Percentiles rank a stretch among this genome's conserved stretches.
Evolutionary conservation across 2,888 invertebrate species (phyloP).

Genomic region (Phytoseiulus persimilis): DNA sequence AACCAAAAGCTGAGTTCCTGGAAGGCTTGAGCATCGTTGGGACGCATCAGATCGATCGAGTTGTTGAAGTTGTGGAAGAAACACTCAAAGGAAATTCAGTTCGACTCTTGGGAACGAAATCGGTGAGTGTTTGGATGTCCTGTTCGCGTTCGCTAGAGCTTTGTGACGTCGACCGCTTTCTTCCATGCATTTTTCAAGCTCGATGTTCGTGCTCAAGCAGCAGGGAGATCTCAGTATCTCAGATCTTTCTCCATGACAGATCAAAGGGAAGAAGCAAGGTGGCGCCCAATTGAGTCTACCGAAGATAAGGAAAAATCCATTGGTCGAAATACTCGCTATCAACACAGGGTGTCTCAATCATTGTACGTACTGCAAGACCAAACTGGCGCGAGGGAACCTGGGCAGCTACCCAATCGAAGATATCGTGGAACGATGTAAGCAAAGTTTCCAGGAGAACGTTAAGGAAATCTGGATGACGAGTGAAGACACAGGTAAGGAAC

Average conservation of each 20-base stretch:
- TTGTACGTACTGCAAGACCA: conserved; percentile 97
- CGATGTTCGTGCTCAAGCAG: no score
- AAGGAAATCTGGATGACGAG: conserved; percentile 95
- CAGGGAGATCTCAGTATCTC: neutral
- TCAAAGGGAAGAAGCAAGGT: conserved; percentile 59
- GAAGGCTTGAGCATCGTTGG: conserved; percentile 86
- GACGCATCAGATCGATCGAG: conserved; percentile 93
- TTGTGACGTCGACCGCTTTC: no score
- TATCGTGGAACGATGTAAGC: conserved; percentile 73
- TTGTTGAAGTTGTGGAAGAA: conserved; percentile 95
- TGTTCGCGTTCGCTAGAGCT: no score
- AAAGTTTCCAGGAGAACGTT: conserved; percentile 78
- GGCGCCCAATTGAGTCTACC: conserved; percentile 80
- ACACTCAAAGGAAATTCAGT: conserved; percentile 68
- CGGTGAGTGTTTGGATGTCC: neutral
- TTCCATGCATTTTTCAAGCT: no score
- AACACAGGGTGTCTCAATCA: conserved; percentile 95
- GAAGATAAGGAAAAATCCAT: conserved; percentile 86
- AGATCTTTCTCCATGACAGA: neutral
- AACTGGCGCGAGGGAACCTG: conserved; percentile 91
- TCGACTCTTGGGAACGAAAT: conserved; percentile 25
- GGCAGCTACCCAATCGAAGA: conserved; percentile 84
- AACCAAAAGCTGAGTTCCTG: conserved; percentile 54
- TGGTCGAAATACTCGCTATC: conserved; percentile 92
- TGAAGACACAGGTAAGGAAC: conserved; percentile 70